phyloP scores from a whole-genome alignment of 2,797 vertebrate species.

The Bovichtus diacanthus region DNA sequence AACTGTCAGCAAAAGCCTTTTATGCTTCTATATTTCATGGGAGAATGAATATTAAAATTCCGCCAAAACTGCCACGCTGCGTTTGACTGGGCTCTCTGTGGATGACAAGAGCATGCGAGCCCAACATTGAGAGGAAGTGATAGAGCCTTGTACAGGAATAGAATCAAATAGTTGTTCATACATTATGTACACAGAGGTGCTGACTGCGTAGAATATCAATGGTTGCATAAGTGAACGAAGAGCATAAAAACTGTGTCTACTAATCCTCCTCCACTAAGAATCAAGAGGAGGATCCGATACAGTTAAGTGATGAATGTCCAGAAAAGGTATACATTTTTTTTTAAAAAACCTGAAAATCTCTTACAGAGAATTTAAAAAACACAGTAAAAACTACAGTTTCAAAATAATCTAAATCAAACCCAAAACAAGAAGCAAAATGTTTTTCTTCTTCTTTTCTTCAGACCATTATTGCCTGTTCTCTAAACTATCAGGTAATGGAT shows the following conservation, averaged over 20 bases:
- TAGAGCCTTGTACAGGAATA: conserved; percentile 33
- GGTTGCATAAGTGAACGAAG: conserved; percentile 10
- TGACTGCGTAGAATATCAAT: conserved; percentile 34
- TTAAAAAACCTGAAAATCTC: background rate
- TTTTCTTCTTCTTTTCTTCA: conserved; percentile 15
- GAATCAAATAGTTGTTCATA: conserved; percentile 59
- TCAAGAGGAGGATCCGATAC: background rate
- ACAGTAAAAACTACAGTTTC: background rate
- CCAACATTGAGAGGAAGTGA: conserved; percentile 42
- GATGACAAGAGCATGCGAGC: conserved; percentile 38
- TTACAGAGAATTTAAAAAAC: background rate
- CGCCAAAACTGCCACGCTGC: conserved; percentile 12
- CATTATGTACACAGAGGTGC: conserved; percentile 56
- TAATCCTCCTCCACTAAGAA: conserved; percentile 9
- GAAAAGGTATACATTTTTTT: no score
- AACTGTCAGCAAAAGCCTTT: conserved; percentile 68
- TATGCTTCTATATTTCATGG: conserved; percentile 56
- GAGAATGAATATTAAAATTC: conserved; percentile 61
- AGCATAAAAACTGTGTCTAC: background rate
- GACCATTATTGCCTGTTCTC: conserved; percentile 17
- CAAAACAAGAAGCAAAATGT: background rate
- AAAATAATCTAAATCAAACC: background rate
- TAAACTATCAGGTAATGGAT: conserved; percentile 53
- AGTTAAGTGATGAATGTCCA: background rate
- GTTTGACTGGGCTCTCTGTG: conserved; percentile 14